phyloP scores from a whole-genome alignment of 2,113 vertebrate genomes.

The Miniopterus natalensis region DNA sequence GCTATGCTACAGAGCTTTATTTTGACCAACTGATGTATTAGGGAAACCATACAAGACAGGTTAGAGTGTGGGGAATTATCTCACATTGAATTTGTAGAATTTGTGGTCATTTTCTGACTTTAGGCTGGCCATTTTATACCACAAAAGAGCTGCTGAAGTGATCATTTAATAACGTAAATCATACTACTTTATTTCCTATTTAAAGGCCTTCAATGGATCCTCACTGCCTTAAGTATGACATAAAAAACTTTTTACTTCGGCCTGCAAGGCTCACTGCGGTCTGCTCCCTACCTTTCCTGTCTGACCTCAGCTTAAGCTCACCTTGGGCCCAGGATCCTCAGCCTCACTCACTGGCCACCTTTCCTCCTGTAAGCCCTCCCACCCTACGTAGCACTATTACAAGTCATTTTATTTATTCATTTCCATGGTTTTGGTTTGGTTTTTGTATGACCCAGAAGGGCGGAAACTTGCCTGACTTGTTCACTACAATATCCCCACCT shows the following conservation, averaged over 20 bases:
- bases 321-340: background rate
- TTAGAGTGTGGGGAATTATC: background rate
- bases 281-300: background rate
- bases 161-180: background rate
- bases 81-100: constrained; percentile 15
- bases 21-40: background rate
- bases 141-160: background rate
- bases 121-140: background rate
- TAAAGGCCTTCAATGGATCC: background rate
- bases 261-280: background rate
- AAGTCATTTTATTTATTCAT: background rate
- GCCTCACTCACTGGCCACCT: background rate
- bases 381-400: background rate
- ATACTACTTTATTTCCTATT: background rate
- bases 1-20: background rate
- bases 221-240: background rate
- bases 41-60: background rate
- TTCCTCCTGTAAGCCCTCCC: background rate
- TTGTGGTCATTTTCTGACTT: background rate
- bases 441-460: background rate
- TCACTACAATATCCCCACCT: background rate
- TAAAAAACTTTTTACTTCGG: background rate
- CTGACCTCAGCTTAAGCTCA: background rate
- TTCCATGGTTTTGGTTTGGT: background rate
- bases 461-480: background rate